Evolutionary conservation across 2,888 invertebrate genomes (phyloP).

Genomic region (Selenia dentaria): DNA sequence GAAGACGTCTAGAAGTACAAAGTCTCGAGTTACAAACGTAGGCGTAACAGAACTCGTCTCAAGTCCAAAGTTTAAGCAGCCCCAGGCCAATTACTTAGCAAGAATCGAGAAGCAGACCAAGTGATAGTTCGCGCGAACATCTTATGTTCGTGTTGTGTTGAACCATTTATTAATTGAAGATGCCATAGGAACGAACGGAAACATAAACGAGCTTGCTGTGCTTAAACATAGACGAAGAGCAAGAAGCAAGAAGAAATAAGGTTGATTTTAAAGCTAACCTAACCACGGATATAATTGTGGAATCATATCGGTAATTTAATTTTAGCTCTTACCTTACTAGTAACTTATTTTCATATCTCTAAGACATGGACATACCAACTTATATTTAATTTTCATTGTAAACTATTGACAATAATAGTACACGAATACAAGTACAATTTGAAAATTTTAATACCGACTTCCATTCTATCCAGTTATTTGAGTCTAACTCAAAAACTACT

Average conservation of each 20-base stretch:
- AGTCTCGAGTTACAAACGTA: neutral
- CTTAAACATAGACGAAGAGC: constrained; percentile 2
- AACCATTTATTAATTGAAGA: constrained; percentile 10
- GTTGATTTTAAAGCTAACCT: too few species aligned
- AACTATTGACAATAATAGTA: too few species aligned
- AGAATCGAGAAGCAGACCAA: constrained; percentile 10
- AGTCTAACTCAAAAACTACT: too few species aligned
- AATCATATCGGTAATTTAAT: too few species aligned
- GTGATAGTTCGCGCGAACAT: constrained; percentile 14
- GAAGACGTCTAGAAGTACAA: neutral
- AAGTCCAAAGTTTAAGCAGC: neutral
- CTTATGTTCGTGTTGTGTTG: constrained; percentile 1
- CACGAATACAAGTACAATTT: too few species aligned
- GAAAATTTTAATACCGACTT: too few species aligned
- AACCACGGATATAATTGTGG: too few species aligned
- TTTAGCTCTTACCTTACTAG: too few species aligned
- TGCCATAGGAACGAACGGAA: constrained; percentile 18
- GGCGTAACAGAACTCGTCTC: neutral
- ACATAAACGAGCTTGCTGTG: neutral
- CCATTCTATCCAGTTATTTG: too few species aligned
- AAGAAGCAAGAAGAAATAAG: neutral
- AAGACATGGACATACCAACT: too few species aligned
- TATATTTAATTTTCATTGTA: too few species aligned
- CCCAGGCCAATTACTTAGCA: constrained; percentile 24
- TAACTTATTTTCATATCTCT: too few species aligned